These are phyloP conservation scores for Exaiptasia diaphana DNA, from an alignment of 64 coral and sea anemone genomes.

Conservation along the genomic window DNA sequence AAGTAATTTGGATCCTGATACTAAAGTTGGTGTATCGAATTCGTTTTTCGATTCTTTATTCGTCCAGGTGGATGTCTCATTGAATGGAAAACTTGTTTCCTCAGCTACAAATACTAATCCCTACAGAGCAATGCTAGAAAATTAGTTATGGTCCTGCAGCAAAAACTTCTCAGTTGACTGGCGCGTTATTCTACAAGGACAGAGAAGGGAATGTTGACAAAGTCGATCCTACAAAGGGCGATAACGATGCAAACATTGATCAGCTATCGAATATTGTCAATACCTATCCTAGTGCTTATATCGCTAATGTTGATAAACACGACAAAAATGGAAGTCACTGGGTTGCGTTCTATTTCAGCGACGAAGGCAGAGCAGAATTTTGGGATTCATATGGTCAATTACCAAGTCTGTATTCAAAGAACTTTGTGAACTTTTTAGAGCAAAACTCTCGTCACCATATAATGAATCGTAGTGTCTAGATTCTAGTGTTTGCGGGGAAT, in stretches of 20 bases:
- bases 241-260: slow-evolving; percentile 25
- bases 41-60: neutral
- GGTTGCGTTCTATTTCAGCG: too few species aligned
- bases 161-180: neutral
- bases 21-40: slow-evolving; percentile 9
- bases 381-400: neutral
- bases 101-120: neutral
- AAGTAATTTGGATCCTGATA: neutral
- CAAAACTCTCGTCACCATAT: neutral
- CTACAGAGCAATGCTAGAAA: neutral
- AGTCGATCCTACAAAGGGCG: too few species aligned
- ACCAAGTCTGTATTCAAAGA: neutral
- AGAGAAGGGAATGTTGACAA: too few species aligned
- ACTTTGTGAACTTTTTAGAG: neutral
- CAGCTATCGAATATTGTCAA: too few species aligned
- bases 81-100: neutral
- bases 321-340: too few species aligned
- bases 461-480: neutral
- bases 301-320: too few species aligned
- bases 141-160: neutral
- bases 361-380: too few species aligned
- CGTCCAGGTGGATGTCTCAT: neutral
- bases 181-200: too few species aligned
- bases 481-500: slow-evolving; percentile 33
- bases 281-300: neutral